These are phyloP conservation scores for Subacronicta megacephala DNA, from an alignment of 2,888 invertebrate species.

Conservation along the genomic window DNA sequence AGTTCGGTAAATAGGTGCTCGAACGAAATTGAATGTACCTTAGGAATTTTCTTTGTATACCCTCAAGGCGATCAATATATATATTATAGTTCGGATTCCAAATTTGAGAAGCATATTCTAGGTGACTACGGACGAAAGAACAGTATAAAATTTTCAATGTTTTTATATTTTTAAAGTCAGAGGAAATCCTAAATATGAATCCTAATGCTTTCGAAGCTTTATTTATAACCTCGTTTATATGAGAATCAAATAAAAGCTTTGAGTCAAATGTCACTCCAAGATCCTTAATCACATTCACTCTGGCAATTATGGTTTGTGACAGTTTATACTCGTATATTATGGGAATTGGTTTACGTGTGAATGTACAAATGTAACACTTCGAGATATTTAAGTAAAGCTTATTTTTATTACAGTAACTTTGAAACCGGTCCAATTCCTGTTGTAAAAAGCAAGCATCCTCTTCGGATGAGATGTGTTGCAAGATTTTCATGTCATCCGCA, in stretches of 20 bases:
- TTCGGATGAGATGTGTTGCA: not conserved
- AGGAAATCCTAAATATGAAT: not conserved
- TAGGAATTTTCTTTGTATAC: not conserved
- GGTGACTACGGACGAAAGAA: not conserved
- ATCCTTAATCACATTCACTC: not conserved
- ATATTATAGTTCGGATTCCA: not conserved
- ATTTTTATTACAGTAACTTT: not conserved
- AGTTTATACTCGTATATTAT: no score
- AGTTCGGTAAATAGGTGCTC: not conserved
- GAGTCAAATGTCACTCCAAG: not conserved
- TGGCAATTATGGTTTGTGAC: not conserved
- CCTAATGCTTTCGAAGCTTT: not conserved
- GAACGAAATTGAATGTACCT: not conserved
- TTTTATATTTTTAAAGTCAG: not conserved
- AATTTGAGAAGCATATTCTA: slow-evolving; percentile 1
- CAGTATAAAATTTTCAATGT: not conserved
- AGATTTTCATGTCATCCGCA: not conserved
- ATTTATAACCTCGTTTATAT: not conserved
- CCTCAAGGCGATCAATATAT: not conserved
- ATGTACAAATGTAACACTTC: not conserved
- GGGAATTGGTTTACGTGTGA: not conserved
- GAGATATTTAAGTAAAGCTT: not conserved
- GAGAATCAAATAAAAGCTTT: not conserved
- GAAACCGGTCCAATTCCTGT: not conserved
- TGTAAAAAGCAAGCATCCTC: not conserved